Percentiles rank a stretch among this genome's conserved stretches.
Conservation (phyloP, 2,888 invertebrate genomes). For the Zelleria hepariella region DNA sequence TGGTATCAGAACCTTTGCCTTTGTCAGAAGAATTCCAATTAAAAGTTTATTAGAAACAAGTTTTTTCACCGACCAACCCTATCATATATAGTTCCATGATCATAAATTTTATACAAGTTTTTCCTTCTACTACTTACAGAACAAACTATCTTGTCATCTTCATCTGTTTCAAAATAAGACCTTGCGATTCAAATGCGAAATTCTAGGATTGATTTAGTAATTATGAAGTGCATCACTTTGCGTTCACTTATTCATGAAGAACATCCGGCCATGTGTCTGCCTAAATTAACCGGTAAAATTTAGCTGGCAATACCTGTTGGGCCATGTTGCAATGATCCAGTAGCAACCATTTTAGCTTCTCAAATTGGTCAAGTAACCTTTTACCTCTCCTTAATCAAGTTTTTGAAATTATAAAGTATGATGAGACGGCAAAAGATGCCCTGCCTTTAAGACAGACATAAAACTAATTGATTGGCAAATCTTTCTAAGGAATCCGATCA, state of each 20-base stretch:
- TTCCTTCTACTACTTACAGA: not conserved
- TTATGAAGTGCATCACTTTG: not conserved
- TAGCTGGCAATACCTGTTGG: conserved; percentile 9
- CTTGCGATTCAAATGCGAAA: not conserved
- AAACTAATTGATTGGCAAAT: not conserved
- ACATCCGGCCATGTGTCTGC: conserved; percentile 10
- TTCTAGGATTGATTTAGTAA: not conserved
- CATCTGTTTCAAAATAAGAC: not conserved
- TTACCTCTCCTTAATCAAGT: conserved; percentile 12
- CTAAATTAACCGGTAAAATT: conserved; percentile 17
- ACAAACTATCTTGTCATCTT: not conserved
- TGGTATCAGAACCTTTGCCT: not conserved
- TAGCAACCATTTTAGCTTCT: conserved; percentile 25
- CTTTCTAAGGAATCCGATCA: not conserved
- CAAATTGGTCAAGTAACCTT: conserved; percentile 56
- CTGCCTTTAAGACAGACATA: not conserved
- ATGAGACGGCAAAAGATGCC: too few relatives aligned
- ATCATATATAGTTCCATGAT: not conserved
- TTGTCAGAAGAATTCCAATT: not conserved
- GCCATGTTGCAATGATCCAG: conserved; percentile 23
- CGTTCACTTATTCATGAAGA: conserved; percentile 8
- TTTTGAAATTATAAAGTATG: not conserved
- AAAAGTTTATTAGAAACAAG: not conserved
- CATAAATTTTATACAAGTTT: not conserved
- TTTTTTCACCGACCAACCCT: not conserved